Conservation (phyloP, 2,797 vertebrate species). For the Trachurus trachurus region DNA sequence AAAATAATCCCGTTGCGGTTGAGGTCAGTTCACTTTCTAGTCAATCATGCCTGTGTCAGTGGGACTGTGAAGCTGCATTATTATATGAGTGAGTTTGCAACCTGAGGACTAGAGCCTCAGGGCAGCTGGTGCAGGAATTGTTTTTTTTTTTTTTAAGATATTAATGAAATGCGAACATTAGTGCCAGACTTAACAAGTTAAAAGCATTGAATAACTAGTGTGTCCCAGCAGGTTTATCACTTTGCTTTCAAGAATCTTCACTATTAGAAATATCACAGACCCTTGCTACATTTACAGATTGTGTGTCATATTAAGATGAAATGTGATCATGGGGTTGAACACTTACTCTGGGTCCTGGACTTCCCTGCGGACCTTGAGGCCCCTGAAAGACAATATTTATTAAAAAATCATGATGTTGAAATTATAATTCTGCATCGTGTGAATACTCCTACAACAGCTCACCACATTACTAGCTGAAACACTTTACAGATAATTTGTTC, state of each 20-base stretch:
- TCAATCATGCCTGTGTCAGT: constrained; percentile 1
- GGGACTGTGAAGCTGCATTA: background rate
- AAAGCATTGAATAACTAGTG: too few species aligned
- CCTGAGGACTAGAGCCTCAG: background rate
- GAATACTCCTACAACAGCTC: background rate
- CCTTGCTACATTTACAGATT: background rate
- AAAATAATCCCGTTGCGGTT: constrained; percentile 4
- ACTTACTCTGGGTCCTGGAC: constrained; percentile 93
- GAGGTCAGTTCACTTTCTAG: constrained; percentile 10
- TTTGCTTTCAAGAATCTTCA: background rate
- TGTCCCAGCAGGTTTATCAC: too few species aligned
- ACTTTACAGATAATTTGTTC: background rate
- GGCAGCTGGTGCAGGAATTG: background rate
- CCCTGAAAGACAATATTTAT: constrained; percentile 83
- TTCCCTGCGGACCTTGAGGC: constrained; percentile 91
- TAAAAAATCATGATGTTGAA: constrained; percentile 8
- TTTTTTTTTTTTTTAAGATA: background rate
- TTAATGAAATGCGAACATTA: too few species aligned
- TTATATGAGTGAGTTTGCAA: background rate
- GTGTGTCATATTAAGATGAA: background rate
- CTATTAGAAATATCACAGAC: background rate
- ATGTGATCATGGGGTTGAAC: background rate
- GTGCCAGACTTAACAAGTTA: too few species aligned
- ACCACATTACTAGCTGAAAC: background rate
- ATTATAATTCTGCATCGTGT: background rate